Evolutionary conservation across 2,888 invertebrate species (phyloP).

Genomic region (Beris chalybata): DNA sequence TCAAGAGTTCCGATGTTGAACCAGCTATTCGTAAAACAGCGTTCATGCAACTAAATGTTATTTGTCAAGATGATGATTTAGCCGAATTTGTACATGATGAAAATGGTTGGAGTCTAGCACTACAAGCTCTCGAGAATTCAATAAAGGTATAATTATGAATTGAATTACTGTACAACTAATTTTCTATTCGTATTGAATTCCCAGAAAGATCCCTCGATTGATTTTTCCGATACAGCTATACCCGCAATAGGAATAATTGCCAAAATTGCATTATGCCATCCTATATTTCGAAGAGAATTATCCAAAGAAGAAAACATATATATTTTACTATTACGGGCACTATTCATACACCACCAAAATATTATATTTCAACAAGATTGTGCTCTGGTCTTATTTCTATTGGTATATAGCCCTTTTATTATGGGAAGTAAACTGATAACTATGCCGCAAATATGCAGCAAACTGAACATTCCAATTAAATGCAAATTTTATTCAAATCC

Average conservation of each 20-base stretch:
- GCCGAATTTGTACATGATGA: constrained; percentile 43
- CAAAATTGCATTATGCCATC: constrained; percentile 46
- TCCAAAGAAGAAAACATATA: constrained; percentile 45
- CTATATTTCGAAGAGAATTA: constrained; percentile 45
- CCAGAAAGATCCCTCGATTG: constrained; percentile 37
- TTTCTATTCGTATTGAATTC: not conserved
- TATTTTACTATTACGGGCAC: constrained; percentile 46
- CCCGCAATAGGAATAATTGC: constrained; percentile 49
- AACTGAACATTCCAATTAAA: constrained; percentile 46
- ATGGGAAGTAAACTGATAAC: constrained; percentile 40
- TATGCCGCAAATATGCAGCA: constrained; percentile 43
- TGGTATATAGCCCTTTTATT: constrained; percentile 45
- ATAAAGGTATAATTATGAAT: constrained; percentile 37
- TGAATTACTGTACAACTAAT: not conserved
- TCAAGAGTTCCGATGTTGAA: constrained; percentile 47
- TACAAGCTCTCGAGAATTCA: constrained; percentile 45
- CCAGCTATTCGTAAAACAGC: constrained; percentile 50
- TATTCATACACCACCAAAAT: constrained; percentile 47
- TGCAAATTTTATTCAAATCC: constrained; percentile 40
- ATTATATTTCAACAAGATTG: constrained; percentile 46
- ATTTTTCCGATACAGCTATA: constrained; percentile 45
- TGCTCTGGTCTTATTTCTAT: constrained; percentile 46
- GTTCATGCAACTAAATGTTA: constrained; percentile 49
- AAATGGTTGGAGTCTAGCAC: constrained; percentile 43
- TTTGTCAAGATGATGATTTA: constrained; percentile 47